Evolutionary conservation across 2,113 vertebrate genomes (phyloP).

Genomic region (Holacanthus passer): DNA sequence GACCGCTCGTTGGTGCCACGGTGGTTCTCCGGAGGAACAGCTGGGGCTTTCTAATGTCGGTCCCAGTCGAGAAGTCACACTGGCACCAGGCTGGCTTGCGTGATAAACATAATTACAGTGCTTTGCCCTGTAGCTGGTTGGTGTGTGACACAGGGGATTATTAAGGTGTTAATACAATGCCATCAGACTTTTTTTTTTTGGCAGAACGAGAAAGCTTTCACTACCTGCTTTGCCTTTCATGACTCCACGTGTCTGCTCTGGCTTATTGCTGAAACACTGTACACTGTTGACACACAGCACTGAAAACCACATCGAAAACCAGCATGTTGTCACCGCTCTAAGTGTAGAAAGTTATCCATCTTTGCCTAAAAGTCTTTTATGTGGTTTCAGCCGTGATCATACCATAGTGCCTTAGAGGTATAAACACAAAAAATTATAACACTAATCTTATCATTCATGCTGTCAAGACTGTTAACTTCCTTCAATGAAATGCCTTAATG

Average conservation of each 20-base stretch:
- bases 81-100: slow-evolving; percentile 67
- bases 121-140: slow-evolving; percentile 59
- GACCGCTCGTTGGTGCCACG: slow-evolving; percentile 61
- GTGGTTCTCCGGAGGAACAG: slow-evolving; percentile 60
- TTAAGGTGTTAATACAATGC: slow-evolving; percentile 68
- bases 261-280: slow-evolving; percentile 67
- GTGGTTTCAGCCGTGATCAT: slow-evolving; percentile 63
- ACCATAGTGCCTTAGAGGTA: slow-evolving; percentile 69
- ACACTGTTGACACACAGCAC: slow-evolving; percentile 62
- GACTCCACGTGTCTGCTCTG: slow-evolving; percentile 59
- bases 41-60: slow-evolving; percentile 60
- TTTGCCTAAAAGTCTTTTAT: slow-evolving; percentile 38
- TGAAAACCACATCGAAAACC: slow-evolving; percentile 52
- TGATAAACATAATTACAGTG: slow-evolving; percentile 71
- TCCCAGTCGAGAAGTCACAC: slow-evolving; percentile 68
- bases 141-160: slow-evolving; percentile 64
- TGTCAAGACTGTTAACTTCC: slow-evolving; percentile 65
- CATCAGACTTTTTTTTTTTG: slow-evolving; percentile 60
- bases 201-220: slow-evolving; percentile 61
- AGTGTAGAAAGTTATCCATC: slow-evolving; percentile 47
- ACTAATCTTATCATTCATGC: slow-evolving; percentile 56
- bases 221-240: slow-evolving; percentile 63
- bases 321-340: slow-evolving; percentile 50
- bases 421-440: slow-evolving; percentile 59
- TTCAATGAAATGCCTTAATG: slow-evolving; percentile 67